phyloP scores from a whole-genome alignment of 2,797 vertebrate genomes.

The Falco berigora region DNA sequence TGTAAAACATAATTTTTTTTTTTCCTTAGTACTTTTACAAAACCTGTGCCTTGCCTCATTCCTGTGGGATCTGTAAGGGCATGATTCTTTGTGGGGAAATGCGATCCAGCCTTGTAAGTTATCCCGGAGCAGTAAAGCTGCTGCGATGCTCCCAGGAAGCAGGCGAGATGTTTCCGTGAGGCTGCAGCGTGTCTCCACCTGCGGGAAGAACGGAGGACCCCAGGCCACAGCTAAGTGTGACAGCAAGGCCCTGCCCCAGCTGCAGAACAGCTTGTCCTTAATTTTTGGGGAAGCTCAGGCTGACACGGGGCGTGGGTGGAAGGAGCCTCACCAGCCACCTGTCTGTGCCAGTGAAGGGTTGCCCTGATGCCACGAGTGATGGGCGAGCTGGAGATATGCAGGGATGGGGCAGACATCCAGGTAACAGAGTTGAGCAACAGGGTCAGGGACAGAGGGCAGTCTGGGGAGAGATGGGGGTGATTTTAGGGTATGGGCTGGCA shows the following conservation, averaged over 20 bases:
- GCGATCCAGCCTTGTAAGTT: accelerated
- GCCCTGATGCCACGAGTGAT: background rate
- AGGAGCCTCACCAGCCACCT: background rate
- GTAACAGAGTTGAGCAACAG: background rate
- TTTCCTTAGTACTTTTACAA: background rate
- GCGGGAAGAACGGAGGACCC: accelerated
- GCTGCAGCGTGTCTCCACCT: accelerated
- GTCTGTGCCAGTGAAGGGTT: background rate
- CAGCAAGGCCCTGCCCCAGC: background rate
- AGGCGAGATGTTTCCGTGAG: accelerated
- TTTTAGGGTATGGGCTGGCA: background rate
- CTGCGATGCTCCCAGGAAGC: background rate
- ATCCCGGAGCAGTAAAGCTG: background rate
- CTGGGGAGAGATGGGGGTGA: no score
- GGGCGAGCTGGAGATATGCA: background rate
- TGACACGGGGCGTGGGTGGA: background rate
- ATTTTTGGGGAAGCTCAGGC: background rate
- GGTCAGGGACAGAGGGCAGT: background rate
- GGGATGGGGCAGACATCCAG: background rate
- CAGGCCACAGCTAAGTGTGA: background rate
- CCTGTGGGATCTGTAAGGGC: background rate
- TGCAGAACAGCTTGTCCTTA: background rate
- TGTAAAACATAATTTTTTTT: background rate
- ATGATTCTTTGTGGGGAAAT: background rate
- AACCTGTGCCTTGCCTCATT: background rate